Evolutionary conservation across 1,140 invertebrate species (phyloP).

Genomic region (Drosophila paulistorum): DNA sequence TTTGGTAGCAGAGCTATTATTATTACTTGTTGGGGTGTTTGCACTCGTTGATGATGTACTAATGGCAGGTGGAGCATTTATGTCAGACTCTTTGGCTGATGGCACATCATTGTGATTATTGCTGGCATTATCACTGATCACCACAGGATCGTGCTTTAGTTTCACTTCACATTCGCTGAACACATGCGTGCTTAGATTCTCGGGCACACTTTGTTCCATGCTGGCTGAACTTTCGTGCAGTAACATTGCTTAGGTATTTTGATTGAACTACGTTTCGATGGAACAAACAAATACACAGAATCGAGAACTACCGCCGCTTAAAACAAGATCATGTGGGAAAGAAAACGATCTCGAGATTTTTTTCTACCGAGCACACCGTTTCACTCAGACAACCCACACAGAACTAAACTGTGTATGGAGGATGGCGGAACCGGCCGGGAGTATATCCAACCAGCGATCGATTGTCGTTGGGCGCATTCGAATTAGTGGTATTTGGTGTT

Average conservation of each 20-base stretch:
- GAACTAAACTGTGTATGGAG: slow-evolving; percentile 58
- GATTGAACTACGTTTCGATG: slow-evolving; percentile 16
- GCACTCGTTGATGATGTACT: slow-evolving; percentile 3
- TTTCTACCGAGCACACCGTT: slow-evolving; percentile 46
- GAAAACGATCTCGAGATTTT: background rate
- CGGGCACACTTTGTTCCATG: slow-evolving; percentile 74
- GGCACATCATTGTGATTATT: slow-evolving; percentile 41
- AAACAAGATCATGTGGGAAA: background rate
- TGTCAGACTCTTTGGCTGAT: slow-evolving; percentile 42
- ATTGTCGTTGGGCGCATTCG: slow-evolving; percentile 60
- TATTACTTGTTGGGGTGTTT: background rate
- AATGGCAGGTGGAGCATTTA: slow-evolving; percentile 2
- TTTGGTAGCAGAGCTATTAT: slow-evolving; percentile 44
- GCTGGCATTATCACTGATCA: slow-evolving; percentile 8
- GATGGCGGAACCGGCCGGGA: slow-evolving; percentile 42
- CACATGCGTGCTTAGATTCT: slow-evolving; percentile 70
- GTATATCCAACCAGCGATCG: slow-evolving; percentile 59
- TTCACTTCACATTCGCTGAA: slow-evolving; percentile 59
- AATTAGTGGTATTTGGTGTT: slow-evolving; percentile 47
- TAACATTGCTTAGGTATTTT: slow-evolving; percentile 56
- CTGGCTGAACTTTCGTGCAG: slow-evolving; percentile 56
- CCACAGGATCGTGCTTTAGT: slow-evolving; percentile 28
- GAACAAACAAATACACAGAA: background rate
- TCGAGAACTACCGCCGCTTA: slow-evolving; percentile 60
- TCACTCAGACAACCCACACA: slow-evolving; percentile 75